Conservation (phyloP, 2,113 vertebrate genomes). For the Probosciger aterrimus region DNA sequence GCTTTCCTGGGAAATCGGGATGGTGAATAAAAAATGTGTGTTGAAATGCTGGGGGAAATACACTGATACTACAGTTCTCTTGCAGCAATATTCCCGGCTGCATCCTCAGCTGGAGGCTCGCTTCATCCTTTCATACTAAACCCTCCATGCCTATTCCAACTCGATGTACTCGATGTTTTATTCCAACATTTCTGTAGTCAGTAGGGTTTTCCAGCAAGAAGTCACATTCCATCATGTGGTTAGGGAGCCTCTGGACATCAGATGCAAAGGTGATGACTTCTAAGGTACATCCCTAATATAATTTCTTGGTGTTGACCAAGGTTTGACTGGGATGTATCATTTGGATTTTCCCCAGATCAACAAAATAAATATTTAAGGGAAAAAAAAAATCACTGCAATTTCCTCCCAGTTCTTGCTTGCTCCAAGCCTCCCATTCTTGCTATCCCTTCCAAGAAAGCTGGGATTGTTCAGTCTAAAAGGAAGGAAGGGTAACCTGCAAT, state of each 20-base stretch:
- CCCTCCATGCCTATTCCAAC: not conserved
- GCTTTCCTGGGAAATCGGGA: not conserved
- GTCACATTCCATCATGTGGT: rapidly evolving
- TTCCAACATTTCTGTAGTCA: rapidly evolving
- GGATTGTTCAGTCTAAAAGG: not conserved
- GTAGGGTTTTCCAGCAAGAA: not conserved
- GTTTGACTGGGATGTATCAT: not conserved
- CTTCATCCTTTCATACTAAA: not conserved
- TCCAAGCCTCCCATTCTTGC: not conserved
- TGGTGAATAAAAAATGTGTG: rapidly evolving
- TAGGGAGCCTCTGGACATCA: not conserved
- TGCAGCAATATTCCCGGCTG: not conserved
- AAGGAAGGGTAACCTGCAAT: not conserved
- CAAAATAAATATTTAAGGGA: not conserved
- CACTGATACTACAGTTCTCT: rapidly evolving
- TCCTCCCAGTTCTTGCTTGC: not conserved
- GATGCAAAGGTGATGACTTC: not conserved
- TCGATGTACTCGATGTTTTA: rapidly evolving
- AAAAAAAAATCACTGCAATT: not conserved
- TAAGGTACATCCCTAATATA: not conserved
- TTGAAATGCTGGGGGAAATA: not conserved
- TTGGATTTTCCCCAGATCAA: not conserved
- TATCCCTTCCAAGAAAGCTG: not conserved
- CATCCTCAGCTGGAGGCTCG: not conserved
- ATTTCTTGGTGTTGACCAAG: not conserved